Evolutionary conservation across 2,797 vertebrate species (phyloP).

Genomic region (Valencia hispanica): DNA sequence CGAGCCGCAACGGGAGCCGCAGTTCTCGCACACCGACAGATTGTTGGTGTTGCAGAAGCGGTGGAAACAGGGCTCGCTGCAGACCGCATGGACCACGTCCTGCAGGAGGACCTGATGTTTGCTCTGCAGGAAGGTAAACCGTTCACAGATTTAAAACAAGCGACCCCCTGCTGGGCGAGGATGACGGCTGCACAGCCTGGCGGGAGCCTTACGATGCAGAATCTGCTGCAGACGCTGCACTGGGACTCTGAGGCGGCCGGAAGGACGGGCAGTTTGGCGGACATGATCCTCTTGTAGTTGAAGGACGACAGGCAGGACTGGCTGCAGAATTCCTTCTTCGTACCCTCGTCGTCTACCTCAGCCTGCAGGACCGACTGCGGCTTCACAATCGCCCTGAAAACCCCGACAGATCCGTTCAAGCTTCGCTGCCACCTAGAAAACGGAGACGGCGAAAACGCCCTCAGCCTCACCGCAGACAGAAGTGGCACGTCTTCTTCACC

Average conservation of each 20-base stretch:
- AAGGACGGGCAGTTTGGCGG: slow-evolving; percentile 48
- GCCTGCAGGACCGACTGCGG: slow-evolving; percentile 86
- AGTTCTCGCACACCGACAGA: slow-evolving; percentile 87
- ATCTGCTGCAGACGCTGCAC: slow-evolving; percentile 91
- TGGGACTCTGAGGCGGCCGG: slow-evolving; percentile 42
- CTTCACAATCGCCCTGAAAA: slow-evolving; percentile 82
- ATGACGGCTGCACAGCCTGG: no score
- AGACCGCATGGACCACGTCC: slow-evolving; percentile 87
- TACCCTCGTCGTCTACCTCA: slow-evolving; percentile 81
- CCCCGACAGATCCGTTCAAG: neutral
- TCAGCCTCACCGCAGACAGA: slow-evolving; percentile 92
- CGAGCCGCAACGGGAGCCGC: slow-evolving; percentile 80
- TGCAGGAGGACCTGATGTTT: slow-evolving; percentile 89
- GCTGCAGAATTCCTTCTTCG: slow-evolving; percentile 90
- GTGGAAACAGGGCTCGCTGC: slow-evolving; percentile 89
- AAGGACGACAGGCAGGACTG: slow-evolving; percentile 87
- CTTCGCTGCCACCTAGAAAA: neutral
- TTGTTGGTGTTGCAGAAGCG: slow-evolving; percentile 89
- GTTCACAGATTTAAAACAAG: neutral
- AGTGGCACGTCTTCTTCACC: slow-evolving; percentile 86
- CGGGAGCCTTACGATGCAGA: slow-evolving; percentile 83
- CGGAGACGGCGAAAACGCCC: no score
- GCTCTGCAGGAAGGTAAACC: slow-evolving; percentile 75
- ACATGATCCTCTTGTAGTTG: slow-evolving; percentile 79
- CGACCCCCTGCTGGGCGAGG: neutral